A percentile compares a stretch with the other conserved stretches of the same genome.
phyloP scores from a whole-genome alignment of 1,140 invertebrate genomes.

The Trissolcus basalis region DNA sequence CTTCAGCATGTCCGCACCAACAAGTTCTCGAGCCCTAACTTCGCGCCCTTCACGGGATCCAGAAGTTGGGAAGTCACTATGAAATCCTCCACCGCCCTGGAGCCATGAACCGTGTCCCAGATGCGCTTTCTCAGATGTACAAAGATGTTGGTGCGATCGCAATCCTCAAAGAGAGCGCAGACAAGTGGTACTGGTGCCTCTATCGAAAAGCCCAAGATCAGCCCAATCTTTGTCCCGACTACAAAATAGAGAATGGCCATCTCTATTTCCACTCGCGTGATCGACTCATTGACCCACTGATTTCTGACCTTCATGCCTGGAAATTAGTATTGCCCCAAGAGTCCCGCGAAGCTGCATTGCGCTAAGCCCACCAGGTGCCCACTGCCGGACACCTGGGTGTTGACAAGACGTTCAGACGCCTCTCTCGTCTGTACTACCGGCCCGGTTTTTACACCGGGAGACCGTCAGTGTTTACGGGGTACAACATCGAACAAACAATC shows the following conservation, averaged over 20 bases:
- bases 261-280: slow-evolving; percentile 10
- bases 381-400: slow-evolving; percentile 59
- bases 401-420: slow-evolving; percentile 46
- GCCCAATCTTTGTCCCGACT: slow-evolving; percentile 20
- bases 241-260: slow-evolving; percentile 14
- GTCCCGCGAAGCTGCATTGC: slow-evolving; percentile 28
- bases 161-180: slow-evolving; percentile 1
- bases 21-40: too few species aligned
- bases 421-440: slow-evolving; percentile 13
- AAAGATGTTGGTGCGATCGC: neutral
- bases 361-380: slow-evolving; percentile 26
- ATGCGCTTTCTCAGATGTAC: slow-evolving; percentile 15
- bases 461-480: too few species aligned
- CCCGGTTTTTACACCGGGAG: slow-evolving; percentile 11
- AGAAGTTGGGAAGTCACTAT: slow-evolving; percentile 53
- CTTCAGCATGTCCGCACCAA: too few species aligned
- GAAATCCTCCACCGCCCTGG: neutral
- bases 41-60: too few species aligned
- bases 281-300: slow-evolving; percentile 6
- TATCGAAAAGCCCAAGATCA: slow-evolving; percentile 8
- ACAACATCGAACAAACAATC: too few species aligned
- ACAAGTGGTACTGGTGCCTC: slow-evolving; percentile 38
- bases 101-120: slow-evolving; percentile 9
- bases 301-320: slow-evolving; percentile 14
- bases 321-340: slow-evolving; percentile 11